These are phyloP conservation scores for Mechanitis messenoides DNA, from an alignment of 2,888 invertebrate species.

Conservation along the genomic window DNA sequence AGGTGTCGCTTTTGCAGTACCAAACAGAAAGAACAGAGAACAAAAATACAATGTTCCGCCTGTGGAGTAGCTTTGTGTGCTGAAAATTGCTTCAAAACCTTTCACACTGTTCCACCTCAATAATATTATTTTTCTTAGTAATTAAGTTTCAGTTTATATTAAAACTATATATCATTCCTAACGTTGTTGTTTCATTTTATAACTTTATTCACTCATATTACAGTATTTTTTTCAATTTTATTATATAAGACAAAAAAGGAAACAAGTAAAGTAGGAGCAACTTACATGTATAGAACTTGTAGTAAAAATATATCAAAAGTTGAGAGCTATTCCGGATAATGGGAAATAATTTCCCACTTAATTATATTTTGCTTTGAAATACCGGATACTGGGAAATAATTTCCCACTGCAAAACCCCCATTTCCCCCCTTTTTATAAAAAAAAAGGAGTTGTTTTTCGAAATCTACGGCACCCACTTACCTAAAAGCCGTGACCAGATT, in stretches of 20 bases:
- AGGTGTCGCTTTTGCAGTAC: slow-evolving; percentile 40
- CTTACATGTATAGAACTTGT: slow-evolving; percentile 30
- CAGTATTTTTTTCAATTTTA: slow-evolving; percentile 19
- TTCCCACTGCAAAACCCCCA: slow-evolving; percentile 30
- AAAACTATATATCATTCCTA: slow-evolving; percentile 27
- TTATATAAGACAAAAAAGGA: slow-evolving; percentile 28
- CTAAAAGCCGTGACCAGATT: slow-evolving; percentile 24
- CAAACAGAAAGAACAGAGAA: slow-evolving; percentile 26
- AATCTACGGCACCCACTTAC: slow-evolving; percentile 28
- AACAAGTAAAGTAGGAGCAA: slow-evolving; percentile 31
- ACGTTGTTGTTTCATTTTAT: slow-evolving; percentile 29
- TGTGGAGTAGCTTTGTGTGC: slow-evolving; percentile 15
- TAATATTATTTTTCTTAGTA: slow-evolving; percentile 28
- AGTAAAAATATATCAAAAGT: slow-evolving; percentile 29
- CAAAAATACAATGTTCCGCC: slow-evolving; percentile 27
- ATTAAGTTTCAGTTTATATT: slow-evolving; percentile 25
- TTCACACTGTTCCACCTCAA: slow-evolving; percentile 26
- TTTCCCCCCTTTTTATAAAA: slow-evolving; percentile 29
- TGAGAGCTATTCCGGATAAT: slow-evolving; percentile 25
- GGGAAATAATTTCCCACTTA: slow-evolving; percentile 29
- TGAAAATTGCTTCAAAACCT: slow-evolving; percentile 26
- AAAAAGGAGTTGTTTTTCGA: slow-evolving; percentile 27
- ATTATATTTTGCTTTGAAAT: slow-evolving; percentile 26
- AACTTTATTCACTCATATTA: slow-evolving; percentile 24
- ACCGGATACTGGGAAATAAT: slow-evolving; percentile 29